Conservation (phyloP, 2,888 invertebrate species). For the Leptopterna dolabrata region DNA sequence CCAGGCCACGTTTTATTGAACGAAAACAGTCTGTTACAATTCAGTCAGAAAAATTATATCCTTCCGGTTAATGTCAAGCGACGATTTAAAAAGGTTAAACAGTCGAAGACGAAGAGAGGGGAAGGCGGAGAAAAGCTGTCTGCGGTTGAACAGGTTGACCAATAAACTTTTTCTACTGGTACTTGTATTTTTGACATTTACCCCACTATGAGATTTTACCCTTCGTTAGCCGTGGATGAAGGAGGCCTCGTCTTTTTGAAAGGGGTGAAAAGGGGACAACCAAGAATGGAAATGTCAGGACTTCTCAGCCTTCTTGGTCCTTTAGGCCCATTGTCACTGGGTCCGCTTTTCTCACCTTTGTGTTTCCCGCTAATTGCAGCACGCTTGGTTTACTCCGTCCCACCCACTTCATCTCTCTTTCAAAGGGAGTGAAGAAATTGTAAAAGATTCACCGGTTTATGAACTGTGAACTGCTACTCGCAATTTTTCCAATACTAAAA, state of each 20-base stretch:
- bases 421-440: not conserved
- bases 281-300: constrained; percentile 19
- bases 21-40: too few relatives aligned
- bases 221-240: not conserved
- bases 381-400: not conserved
- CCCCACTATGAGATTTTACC: not conserved
- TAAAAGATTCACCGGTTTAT: not conserved
- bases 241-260: not conserved
- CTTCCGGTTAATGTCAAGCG: too few relatives aligned
- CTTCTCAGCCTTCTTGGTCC: not conserved
- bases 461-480: not conserved
- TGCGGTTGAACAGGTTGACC: too few relatives aligned
- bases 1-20: too few relatives aligned
- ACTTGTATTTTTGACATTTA: not conserved
- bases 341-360: constrained; percentile 17
- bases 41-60: too few relatives aligned
- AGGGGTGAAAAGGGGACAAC: not conserved
- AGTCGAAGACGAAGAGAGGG: not conserved
- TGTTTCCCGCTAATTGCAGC: not conserved
- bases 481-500: too few relatives aligned
- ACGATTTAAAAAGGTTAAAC: not conserved
- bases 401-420: not conserved
- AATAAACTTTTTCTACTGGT: not conserved
- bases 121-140: too few relatives aligned
- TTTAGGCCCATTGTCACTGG: not conserved